Evolutionary conservation across 1,140 invertebrate genomes (phyloP).

Genomic region (Nylanderia fulva): DNA sequence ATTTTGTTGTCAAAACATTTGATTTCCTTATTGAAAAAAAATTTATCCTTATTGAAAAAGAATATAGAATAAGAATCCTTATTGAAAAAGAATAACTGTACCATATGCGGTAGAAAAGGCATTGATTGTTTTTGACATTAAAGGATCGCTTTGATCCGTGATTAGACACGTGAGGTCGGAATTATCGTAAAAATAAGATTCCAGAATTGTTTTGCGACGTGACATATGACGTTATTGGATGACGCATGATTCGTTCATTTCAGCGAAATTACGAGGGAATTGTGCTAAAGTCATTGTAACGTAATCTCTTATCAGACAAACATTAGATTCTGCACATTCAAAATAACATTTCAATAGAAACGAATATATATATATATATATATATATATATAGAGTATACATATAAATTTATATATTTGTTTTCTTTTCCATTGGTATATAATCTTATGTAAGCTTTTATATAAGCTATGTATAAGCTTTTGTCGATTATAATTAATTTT

Average conservation of each 20-base stretch:
- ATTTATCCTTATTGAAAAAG: neutral
- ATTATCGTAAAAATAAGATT: slow-evolving; percentile 35
- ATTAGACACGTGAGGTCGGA: neutral
- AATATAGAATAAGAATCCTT: neutral
- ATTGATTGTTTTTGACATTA: neutral
- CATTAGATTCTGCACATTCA: neutral
- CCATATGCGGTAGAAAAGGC: neutral
- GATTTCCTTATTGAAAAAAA: neutral
- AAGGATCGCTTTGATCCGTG: too few species aligned
- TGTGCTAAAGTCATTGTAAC: neutral
- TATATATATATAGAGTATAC: neutral
- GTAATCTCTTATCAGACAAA: slow-evolving; percentile 1
- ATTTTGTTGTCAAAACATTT: neutral
- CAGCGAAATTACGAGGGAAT: neutral
- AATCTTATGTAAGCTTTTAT: too few species aligned
- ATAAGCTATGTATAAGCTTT: too few species aligned
- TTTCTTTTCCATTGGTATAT: neutral
- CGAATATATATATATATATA: neutral
- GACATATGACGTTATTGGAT: neutral
- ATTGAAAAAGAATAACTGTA: neutral
- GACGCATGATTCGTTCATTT: neutral
- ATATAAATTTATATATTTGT: too few species aligned
- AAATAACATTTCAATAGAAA: slow-evolving; percentile 5
- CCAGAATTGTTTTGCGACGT: neutral
- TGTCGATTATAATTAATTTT: neutral